Evolutionary conservation across 2,888 invertebrate species (phyloP).

Genomic region (Melanophora roralis): DNA sequence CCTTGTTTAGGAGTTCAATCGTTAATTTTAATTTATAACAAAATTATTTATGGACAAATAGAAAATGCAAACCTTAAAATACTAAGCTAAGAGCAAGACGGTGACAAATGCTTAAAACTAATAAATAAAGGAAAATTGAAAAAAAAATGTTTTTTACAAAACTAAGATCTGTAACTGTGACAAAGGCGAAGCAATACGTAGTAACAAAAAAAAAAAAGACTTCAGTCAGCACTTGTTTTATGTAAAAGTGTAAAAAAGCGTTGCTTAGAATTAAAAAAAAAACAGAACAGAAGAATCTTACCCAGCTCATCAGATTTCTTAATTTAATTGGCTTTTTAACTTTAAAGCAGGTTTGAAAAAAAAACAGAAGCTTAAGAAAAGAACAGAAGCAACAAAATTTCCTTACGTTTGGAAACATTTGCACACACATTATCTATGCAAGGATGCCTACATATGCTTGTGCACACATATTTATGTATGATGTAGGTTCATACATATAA

Average conservation of each 20-base stretch:
- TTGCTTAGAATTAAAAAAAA: neutral
- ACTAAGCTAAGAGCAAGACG: neutral
- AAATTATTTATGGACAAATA: constrained; percentile 45
- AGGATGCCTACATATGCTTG: neutral
- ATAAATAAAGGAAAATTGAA: constrained; percentile 50
- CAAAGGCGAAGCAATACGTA: constrained; percentile 30
- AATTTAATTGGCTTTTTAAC: constrained; percentile 70
- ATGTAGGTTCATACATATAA: too few species aligned
- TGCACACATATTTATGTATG: too few species aligned
- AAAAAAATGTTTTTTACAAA: neutral
- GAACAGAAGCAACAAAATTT: neutral
- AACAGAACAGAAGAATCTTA: constrained; percentile 48
- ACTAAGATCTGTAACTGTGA: constrained; percentile 54
- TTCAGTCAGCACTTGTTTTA: constrained; percentile 50
- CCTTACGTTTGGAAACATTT: constrained; percentile 2
- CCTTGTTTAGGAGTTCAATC: too few species aligned
- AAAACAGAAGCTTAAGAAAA: constrained; percentile 21
- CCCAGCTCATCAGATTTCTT: constrained; percentile 69
- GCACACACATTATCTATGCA: constrained; percentile 9
- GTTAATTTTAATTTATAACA: constrained; percentile 31
- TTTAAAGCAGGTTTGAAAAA: constrained; percentile 57
- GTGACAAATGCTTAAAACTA: constrained; percentile 46
- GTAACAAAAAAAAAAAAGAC: constrained; percentile 13
- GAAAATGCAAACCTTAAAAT: constrained; percentile 1
- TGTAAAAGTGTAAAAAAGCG: constrained; percentile 1